phyloP scores from a whole-genome alignment of 1,140 invertebrate genomes.

The Harpegnathos saltator region DNA sequence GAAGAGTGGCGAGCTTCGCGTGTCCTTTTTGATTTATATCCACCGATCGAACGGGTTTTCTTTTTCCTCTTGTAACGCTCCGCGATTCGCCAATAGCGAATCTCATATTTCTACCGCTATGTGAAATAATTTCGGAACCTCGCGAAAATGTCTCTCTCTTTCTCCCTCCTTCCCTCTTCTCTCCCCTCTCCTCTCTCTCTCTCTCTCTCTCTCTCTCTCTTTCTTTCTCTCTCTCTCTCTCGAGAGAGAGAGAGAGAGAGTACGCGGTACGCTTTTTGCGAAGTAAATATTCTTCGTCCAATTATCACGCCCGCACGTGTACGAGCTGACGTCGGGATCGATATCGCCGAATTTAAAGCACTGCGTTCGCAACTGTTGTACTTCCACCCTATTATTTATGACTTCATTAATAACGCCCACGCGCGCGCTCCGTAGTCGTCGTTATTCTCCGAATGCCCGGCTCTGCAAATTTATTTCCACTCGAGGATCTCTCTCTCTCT shows the following conservation, averaged over 20 bases:
- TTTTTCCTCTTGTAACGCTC: conserved; percentile 14
- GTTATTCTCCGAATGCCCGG: neutral
- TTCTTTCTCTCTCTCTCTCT: conserved; percentile 2
- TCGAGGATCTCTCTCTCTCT: neutral
- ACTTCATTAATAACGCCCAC: too few relatives aligned
- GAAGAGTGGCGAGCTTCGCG: conserved; percentile 68
- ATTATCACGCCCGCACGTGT: too few relatives aligned
- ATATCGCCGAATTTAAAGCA: too few relatives aligned
- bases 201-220: conserved; percentile 1
- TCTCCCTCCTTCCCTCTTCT: neutral
- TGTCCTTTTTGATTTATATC: conserved; percentile 75
- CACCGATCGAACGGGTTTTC: conserved; percentile 66
- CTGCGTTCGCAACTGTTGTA: too few relatives aligned
- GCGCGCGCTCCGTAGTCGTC: too few relatives aligned
- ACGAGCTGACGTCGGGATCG: too few relatives aligned
- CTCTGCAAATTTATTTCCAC: conserved; percentile 19
- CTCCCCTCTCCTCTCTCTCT: conserved; percentile 16
- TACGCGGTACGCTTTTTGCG: neutral
- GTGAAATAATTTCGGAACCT: conserved; percentile 43
- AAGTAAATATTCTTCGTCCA: neutral
- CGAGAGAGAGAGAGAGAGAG: too few relatives aligned
- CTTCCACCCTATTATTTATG: too few relatives aligned
- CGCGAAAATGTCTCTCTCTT: conserved; percentile 20
- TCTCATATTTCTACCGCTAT: conserved; percentile 50
- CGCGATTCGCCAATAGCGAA: conserved; percentile 57